Base-by-base conservation (phyloP, 1,140 invertebrate species). In the Anagrus nilaparvatae region DNA sequence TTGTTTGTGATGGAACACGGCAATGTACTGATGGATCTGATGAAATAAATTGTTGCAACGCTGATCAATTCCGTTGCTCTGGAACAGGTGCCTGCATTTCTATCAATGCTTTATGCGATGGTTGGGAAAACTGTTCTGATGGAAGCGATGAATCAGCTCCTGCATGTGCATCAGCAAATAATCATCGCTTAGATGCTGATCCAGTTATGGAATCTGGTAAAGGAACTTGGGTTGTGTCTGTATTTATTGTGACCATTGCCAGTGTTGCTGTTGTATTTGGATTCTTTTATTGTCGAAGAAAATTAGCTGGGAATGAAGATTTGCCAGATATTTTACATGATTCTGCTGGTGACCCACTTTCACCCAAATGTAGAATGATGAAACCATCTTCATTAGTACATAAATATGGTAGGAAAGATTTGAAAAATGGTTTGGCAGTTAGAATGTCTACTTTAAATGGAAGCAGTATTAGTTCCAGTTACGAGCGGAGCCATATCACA, bases 401-500 rank as follows among this genome's bases (percentile, higher is more conserved):
- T 8, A 68, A 68, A 21, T 52, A 72, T 44, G 65, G 62, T 0
- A 61, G 69, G 5, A 67, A 71, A 5, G 67, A 60, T 56, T 40
- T 74, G 54, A 53, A 67, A 49, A 47, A 61, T 43, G 47, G 75
- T 0, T 77, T 79, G 53, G 67, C 73, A 5, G 51, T 58, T 14
- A 66, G 76, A 35, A 77, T 82, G 76, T 81, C 79, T 0, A 75
- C 75, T 20, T 49, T 82, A 1, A 77, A 78, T 30, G 74, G 71
- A 3, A 72, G 74, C 14, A 71, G 72, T 38, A 71, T 75, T 47
- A 71, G 70, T 39, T 76, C 74, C 6, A 79, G 76, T 44, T 87
- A 86, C 47, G 84, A 88, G 53, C 71, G 84, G 14, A 80, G 81
- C 61, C 82, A 87, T 47, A 79, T 88, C 8, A 87, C 86, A 12